Evolutionary conservation across 2,797 vertebrate genomes (phyloP), one percentile per base, ranked within the genome.

Genomic region (Melanotaenia pygmaea): DNA sequence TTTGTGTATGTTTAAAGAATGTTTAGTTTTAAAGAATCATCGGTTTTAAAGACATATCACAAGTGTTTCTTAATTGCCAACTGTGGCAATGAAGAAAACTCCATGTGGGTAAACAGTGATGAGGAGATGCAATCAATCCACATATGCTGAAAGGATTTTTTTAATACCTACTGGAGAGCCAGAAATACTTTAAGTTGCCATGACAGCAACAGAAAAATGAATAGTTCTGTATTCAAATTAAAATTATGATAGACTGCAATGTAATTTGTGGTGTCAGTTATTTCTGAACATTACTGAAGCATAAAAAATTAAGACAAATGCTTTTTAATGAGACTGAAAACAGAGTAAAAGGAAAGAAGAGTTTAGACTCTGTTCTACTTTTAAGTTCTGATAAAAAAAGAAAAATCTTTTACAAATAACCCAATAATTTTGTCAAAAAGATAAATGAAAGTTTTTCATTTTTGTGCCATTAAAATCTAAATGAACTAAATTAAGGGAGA

Each of bases 171-270:
- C 43, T 59, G 10, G 35, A 38, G 20, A 45, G 54, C 57, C 65
- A 53, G 56, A 76, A 72, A 72, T 74, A 70, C 20, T 4, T 53
- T 10, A 53, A 2, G 45, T 62, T 70, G 67, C 47, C 57, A 60
- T 69, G 70, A 74, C 67, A 72, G 56, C 67, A 40, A 70, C 30
- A 66, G 61, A 67, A 43, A 40, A 53, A 59, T 77, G 28, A 5
- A 30, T 30, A 62, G 10, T 59, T 68, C 38, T 38, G 22, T 14
- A 57, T 58, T 50, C 10, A 66, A 35, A 58, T 35, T n/a, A 0
- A 12, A 74, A 16, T 68, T 57, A 58, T 37, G 0, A 43, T 40
- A 26, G 3, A 3, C 18, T 32, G 14, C 20, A 70, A 32, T 24
- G 18, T 4, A 13, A 64, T 43, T 57, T 32, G 7, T 18, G 3